A percentile compares a stretch with the other conserved stretches of the same genome.
These are phyloP conservation scores for Mongoloraphidia duomilia DNA, from an alignment of 2,888 invertebrate genomes.

Conservation along the genomic window DNA sequence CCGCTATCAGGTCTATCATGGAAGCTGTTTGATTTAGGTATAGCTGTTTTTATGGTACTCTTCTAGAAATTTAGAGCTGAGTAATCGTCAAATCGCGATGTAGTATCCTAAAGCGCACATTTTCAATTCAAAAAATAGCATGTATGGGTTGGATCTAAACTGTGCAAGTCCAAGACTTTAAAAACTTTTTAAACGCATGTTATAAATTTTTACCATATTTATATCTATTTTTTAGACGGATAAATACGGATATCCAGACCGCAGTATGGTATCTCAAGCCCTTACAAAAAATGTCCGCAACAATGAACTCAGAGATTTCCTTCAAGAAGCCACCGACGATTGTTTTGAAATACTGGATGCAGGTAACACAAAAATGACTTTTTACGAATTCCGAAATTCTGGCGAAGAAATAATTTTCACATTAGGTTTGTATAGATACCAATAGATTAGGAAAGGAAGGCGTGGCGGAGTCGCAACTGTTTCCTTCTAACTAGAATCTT, in stretches of 20 bases:
- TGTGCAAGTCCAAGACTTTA: slow-evolving; percentile 7
- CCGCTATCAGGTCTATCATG: too few species aligned
- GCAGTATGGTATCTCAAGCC: slow-evolving; percentile 42
- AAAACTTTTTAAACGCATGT: not conserved
- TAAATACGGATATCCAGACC: slow-evolving; percentile 48
- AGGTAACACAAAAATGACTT: slow-evolving; percentile 12
- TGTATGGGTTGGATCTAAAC: too few species aligned
- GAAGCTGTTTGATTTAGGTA: too few species aligned
- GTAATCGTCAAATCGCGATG: too few species aligned
- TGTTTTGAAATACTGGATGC: slow-evolving; percentile 48
- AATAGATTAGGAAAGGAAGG: too few species aligned
- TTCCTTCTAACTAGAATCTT: too few species aligned
- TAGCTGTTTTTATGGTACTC: too few species aligned
- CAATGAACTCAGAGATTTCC: slow-evolving; percentile 49
- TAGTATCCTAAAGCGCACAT: too few species aligned
- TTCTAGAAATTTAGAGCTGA: too few species aligned
- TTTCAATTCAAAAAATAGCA: slow-evolving; percentile 2
- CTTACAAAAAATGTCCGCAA: slow-evolving; percentile 47
- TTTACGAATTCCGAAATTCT: not conserved
- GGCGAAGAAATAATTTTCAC: too few species aligned
- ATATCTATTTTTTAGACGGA: slow-evolving; percentile 35
- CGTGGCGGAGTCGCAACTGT: too few species aligned
- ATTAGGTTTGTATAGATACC: too few species aligned
- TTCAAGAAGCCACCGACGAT: slow-evolving; percentile 54
- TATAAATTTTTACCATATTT: not conserved